These are phyloP conservation scores for Tetragonula carbonaria DNA, from an alignment of 2,888 invertebrate genomes.

Conservation along the genomic window DNA sequence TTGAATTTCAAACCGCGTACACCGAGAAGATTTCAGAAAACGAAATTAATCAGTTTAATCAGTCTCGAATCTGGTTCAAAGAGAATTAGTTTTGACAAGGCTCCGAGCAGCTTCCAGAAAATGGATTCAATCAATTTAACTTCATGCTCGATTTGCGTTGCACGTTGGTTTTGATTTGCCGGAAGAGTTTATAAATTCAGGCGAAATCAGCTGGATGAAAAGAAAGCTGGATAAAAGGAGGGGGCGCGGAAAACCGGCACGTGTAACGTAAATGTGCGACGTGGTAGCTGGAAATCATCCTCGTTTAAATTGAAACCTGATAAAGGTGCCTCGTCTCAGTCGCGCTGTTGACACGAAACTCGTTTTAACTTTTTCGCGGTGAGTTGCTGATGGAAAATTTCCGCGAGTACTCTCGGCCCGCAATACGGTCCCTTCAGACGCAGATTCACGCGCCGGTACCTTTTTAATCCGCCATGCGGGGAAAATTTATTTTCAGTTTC, in stretches of 20 bases:
- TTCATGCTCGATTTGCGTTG: background rate
- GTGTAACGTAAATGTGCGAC: background rate
- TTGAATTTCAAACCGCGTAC: too few relatives aligned
- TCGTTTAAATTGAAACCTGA: conserved; percentile 41
- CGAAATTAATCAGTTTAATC: background rate
- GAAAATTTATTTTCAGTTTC: conserved; percentile 41
- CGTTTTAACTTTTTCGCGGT: conserved; percentile 32
- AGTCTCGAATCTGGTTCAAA: background rate
- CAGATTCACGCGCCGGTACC: conserved; percentile 13
- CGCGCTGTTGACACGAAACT: conserved; percentile 7
- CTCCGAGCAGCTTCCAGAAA: background rate
- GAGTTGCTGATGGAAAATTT: conserved; percentile 26
- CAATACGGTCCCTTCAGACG: conserved; percentile 36
- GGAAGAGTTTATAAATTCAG: background rate
- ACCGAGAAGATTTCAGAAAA: background rate
- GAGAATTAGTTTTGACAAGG: too few relatives aligned
- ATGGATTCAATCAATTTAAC: background rate
- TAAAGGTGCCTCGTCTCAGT: conserved; percentile 20
- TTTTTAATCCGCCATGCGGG: conserved; percentile 40
- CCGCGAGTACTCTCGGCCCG: conserved; percentile 6
- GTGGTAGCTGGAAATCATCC: conserved; percentile 14
- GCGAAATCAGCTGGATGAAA: background rate
- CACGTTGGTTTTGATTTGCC: background rate
- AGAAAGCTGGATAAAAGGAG: fast-evolving
- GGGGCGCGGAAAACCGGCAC: background rate